These are phyloP conservation scores for Mohoua ochrocephala DNA, from an alignment of 2,113 vertebrate genomes.

Conservation along the genomic window DNA sequence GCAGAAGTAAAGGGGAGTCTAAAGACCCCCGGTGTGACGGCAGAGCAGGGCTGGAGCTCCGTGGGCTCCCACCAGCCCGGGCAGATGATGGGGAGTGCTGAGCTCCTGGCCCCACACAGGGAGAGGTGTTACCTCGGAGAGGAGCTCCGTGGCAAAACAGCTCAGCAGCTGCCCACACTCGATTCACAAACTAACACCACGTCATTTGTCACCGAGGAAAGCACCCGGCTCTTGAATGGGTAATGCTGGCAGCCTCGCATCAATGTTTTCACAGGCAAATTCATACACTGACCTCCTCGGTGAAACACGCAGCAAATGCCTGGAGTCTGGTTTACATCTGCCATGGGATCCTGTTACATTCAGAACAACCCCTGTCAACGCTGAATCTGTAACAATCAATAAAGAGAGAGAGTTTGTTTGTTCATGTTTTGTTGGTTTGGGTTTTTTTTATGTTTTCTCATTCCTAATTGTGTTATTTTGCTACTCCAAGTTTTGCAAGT, in stretches of 20 bases:
- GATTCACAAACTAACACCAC: neutral
- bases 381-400: constrained; percentile 56
- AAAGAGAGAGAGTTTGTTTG: constrained; percentile 24
- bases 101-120: neutral
- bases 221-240: neutral
- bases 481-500: constrained; percentile 60
- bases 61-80: neutral
- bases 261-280: constrained; percentile 39
- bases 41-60: neutral
- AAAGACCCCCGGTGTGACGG: accelerated
- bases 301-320: neutral
- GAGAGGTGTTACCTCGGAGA: neutral
- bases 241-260: neutral
- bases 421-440: neutral
- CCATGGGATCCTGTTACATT: constrained; percentile 48
- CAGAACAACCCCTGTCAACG: constrained; percentile 52
- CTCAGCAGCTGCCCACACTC: neutral
- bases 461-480: constrained; percentile 54
- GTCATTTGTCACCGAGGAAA: neutral
- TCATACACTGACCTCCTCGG: constrained; percentile 4
- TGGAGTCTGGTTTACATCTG: constrained; percentile 51
- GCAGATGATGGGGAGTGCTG: neutral
- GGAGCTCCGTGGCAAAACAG: neutral
- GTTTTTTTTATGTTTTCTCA: neutral
- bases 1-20: neutral